Evolutionary conservation across 2,797 vertebrate species (phyloP).

Genomic region (Dermochelys coriacea): DNA sequence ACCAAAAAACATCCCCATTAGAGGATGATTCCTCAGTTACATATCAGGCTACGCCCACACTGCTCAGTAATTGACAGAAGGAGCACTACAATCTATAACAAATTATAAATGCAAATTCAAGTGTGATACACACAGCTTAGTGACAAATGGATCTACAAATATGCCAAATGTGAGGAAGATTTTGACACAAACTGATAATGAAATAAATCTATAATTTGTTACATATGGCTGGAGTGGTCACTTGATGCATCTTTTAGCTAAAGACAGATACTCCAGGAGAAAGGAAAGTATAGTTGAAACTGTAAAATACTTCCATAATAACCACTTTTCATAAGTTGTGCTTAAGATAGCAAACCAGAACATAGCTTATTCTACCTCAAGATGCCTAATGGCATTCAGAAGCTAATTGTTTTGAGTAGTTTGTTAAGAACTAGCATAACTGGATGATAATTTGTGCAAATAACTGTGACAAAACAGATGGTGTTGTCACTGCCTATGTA

Average conservation of each 20-base stretch:
- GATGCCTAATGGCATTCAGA: background rate
- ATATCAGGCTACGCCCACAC: background rate
- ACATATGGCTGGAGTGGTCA: background rate
- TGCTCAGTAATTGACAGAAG: background rate
- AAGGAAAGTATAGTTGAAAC: background rate
- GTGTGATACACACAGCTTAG: background rate
- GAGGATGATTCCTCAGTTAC: background rate
- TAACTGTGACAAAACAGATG: background rate
- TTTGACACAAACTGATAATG: background rate
- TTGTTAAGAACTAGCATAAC: background rate
- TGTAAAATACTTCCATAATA: background rate
- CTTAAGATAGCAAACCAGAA: background rate
- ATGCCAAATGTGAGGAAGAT: background rate
- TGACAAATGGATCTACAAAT: background rate
- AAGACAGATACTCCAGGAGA: background rate
- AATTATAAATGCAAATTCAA: background rate
- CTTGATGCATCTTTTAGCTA: background rate
- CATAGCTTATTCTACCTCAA: background rate
- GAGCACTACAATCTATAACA: background rate
- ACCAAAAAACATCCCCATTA: background rate
- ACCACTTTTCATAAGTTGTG: background rate
- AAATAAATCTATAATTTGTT: background rate
- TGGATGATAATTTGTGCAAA: background rate
- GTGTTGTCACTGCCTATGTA: background rate
- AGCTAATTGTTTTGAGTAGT: background rate